Evolutionary conservation across 1,140 invertebrate genomes (phyloP).

Genomic region (Leptonema lineaticorne): DNA sequence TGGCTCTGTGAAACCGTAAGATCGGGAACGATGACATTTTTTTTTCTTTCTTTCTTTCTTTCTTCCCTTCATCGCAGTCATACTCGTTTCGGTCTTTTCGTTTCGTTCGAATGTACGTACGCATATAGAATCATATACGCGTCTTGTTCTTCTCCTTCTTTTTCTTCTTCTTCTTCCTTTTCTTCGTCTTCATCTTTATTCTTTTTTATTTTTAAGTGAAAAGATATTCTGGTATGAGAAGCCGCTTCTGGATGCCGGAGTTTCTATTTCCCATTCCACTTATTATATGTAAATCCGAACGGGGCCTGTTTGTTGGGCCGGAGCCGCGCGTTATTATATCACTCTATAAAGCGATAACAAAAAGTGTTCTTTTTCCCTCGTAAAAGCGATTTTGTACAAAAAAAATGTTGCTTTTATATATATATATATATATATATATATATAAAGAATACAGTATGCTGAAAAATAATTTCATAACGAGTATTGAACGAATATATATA

Average conservation of each 20-base stretch:
- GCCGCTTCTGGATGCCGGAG: not conserved
- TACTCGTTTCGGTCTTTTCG: too few species aligned
- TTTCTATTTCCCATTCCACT: not conserved
- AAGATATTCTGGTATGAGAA: too few species aligned
- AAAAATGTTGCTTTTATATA: not conserved
- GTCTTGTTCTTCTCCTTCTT: slow-evolving; percentile 3
- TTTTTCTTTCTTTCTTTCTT: not conserved
- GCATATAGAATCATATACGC: too few species aligned
- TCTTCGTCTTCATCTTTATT: not conserved
- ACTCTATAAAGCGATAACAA: not conserved
- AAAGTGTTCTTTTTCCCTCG: not conserved
- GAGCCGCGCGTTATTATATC: slow-evolving; percentile 5
- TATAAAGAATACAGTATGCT: not conserved
- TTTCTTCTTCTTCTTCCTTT: not conserved
- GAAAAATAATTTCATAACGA: not conserved
- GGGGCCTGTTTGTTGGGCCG: not conserved
- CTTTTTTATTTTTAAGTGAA: not conserved
- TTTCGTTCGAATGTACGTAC: too few species aligned
- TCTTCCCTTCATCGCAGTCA: too few species aligned
- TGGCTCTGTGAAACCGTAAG: not conserved
- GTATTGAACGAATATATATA: not conserved
- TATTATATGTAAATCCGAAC: slow-evolving; percentile 23
- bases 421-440: not conserved
- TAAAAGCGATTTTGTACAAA: not conserved
- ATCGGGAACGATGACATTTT: slow-evolving; percentile 30